Base-by-base conservation (phyloP, 2,113 vertebrate genomes). In the Heloderma charlesbogerti region DNA sequence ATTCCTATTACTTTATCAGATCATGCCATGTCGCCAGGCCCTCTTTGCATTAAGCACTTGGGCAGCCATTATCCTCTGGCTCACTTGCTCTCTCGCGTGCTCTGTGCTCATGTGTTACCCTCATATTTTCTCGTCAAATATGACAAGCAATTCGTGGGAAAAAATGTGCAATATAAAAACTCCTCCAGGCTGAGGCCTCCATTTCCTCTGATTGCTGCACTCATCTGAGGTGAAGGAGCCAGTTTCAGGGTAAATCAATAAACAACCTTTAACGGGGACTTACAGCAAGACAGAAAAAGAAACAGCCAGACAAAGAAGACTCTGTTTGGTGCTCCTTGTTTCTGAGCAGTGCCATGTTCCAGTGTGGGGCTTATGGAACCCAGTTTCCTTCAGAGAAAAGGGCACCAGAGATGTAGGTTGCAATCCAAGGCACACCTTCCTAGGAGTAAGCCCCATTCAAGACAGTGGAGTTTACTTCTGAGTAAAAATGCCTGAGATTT, bases 51-150 rank as follows among this genome's bases (percentile, higher is more conserved):
- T 3, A 48, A 77, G 57, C 29, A 43, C 89, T 79, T 84, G 67
- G 91, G 43, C 34, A 71, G 89, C 43, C 90, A 90, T 90, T 81
- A 94, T 86, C 75, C 12, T 12, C 48, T 57, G 67, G 6, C 79
- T 82, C 4, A 6, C 45, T n/a, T 34, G 13, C 74, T 66, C 48
- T 43, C 79, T 37, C 45, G 29, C 84, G 22, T n/a, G 69, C 40
- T 84, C 90, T 90, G 75, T 69, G 79, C 69, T 77, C 90, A 81
- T 87, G 69, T n/a, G 79, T 85, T 93, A 96, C 90, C 95, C 92
- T 89, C 93, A 81, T 87, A 95, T 95, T 94, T 96, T 94, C 94
- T 84, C 91, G 94, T 95, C 94, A 94, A 91, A 85, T 90, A 90
- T 93, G 92, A 94, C 94, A 96, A 84, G 92, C 87, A 92, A 90